Evolutionary conservation across 2,113 vertebrate species (phyloP), one percentile per base, ranked within the genome.

Genomic region (Panthera leo): DNA sequence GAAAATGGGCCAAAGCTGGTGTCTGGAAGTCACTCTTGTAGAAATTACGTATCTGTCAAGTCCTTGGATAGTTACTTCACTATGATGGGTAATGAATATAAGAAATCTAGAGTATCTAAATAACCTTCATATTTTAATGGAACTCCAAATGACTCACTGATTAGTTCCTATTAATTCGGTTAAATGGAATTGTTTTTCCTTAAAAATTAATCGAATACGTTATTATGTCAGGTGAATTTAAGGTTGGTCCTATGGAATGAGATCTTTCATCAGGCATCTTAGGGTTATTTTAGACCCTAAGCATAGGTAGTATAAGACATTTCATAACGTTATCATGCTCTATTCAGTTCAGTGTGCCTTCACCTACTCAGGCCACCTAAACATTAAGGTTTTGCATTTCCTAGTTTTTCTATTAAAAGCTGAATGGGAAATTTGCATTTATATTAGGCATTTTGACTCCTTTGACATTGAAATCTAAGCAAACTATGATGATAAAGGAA

Each of bases 391-490:
- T 91, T 88, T 34, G 61, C 13, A 36, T 85, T 88, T 3, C 65
- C 11, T 42, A 55, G 3, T 90, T 93, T 94, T 94, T 13, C 36
- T 88, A 58, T 92, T 92, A 96, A 93, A 73, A 92, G 16, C 12
- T 5, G 6, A 87, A 85, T 85, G 70, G 16, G 10, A 96, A 92
- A 97, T 96, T 97, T 97, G 51, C 89, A 97, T 96, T 95, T 94
- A 91, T 95, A 96, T 95, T 88, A 80, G 70, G 48, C 61, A 94
- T 95, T 97, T 97, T 97, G 80, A 97, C 75, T 89, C 61, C n/a
- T 83, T 87, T 55, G 36, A 90, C 87, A 92, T 18, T 90, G 58
- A 90, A 97, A 92, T 82, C 7, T 91, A 63, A 92, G 76, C 19
- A 96, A 95, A 67, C 10, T 23, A 71, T 51, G 96, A 48, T 68